phyloP scores from a whole-genome alignment of 2,888 invertebrate species.

The Philereme vetulata region DNA sequence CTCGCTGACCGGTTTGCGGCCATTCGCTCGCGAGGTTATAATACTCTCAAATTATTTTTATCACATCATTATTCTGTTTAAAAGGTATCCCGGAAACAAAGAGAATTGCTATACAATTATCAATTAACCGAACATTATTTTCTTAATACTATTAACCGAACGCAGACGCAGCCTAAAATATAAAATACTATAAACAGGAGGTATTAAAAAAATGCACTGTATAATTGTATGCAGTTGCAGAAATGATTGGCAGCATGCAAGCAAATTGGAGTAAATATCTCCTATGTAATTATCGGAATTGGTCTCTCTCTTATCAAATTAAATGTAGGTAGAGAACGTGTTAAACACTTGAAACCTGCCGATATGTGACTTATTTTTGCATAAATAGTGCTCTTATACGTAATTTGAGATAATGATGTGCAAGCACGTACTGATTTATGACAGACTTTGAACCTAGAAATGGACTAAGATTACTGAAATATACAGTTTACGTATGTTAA shows the following conservation, averaged over 20 bases:
- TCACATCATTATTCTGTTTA: too few relatives aligned
- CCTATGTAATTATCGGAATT: conserved; percentile 30
- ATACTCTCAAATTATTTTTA: neutral
- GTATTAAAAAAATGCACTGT: too few relatives aligned
- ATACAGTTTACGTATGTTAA: too few relatives aligned
- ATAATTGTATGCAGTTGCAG: neutral
- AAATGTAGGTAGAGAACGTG: conserved; percentile 20
- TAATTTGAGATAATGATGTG: conserved; percentile 2
- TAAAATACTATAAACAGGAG: too few relatives aligned
- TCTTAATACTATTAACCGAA: too few relatives aligned
- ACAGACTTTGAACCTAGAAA: too few relatives aligned
- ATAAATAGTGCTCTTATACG: conserved; percentile 6
- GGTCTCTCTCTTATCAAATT: conserved; percentile 9
- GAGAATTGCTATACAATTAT: too few relatives aligned
- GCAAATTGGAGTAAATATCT: conserved; percentile 15
- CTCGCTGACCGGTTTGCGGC: conserved; percentile 55
- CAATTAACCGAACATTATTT: too few relatives aligned
- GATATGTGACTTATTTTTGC: conserved; percentile 5
- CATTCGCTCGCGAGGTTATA: conserved; percentile 35
- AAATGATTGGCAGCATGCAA: neutral
- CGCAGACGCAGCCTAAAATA: too few relatives aligned
- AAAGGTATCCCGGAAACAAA: too few relatives aligned
- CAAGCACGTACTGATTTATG: conserved; percentile 3
- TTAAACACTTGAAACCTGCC: conserved; percentile 9
- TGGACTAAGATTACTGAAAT: too few relatives aligned